Percentiles rank a stretch among this genome's conserved stretches.
These are phyloP conservation scores for Bolborhynchus lineola DNA, from an alignment of 2,113 vertebrate species.

Conservation along the genomic window DNA sequence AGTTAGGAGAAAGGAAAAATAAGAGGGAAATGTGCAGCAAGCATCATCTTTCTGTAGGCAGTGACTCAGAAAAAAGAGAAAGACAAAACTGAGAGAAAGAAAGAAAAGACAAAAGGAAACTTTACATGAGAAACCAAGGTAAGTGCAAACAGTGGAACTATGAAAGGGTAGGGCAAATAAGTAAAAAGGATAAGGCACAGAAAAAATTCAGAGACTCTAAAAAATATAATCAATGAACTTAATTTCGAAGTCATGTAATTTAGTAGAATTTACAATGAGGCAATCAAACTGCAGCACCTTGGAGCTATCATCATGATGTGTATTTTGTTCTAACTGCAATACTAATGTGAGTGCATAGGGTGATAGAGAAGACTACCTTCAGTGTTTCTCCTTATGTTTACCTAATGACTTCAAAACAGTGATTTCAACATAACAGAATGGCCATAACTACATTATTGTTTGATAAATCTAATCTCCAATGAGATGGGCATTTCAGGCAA, in stretches of 20 bases:
- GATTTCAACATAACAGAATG: neutral
- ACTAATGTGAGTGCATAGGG: neutral
- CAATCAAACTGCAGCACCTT: neutral
- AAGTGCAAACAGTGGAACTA: neutral
- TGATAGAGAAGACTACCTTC: neutral
- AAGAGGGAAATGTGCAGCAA: neutral
- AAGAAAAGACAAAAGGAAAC: neutral
- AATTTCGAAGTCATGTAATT: neutral
- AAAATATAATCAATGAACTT: neutral
- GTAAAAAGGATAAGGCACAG: neutral
- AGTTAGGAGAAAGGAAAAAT: neutral
- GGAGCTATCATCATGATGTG: neutral
- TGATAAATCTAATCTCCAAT: neutral
- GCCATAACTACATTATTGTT: fast-evolving
- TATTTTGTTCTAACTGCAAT: neutral
- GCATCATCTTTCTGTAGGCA: neutral
- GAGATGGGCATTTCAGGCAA: neutral
- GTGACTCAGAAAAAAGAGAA: neutral
- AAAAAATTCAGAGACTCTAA: neutral
- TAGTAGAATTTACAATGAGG: neutral
- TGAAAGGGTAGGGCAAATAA: neutral
- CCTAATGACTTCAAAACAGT: neutral
- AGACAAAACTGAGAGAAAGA: neutral
- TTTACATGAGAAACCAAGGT: neutral
- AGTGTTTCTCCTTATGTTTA: neutral